Conservation (phyloP, 2,888 invertebrate genomes). For the Toxonevra muliebris region DNA sequence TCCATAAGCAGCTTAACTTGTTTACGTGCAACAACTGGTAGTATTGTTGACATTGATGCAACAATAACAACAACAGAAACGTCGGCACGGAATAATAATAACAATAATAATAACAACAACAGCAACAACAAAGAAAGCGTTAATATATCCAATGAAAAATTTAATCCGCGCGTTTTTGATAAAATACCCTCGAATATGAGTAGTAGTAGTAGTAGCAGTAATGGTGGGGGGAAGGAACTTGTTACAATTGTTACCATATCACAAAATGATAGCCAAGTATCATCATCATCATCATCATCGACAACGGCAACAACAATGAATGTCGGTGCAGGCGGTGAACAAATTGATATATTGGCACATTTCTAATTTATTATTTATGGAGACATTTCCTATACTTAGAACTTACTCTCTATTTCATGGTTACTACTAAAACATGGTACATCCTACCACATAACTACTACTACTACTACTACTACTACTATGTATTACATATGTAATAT, state of each 20-base stretch:
- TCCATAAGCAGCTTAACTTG: conserved; percentile 6
- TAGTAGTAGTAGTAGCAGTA: conserved; percentile 27
- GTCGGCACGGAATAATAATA: conserved; percentile 22
- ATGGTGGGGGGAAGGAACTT: conserved; percentile 56
- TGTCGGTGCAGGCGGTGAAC: conserved; percentile 46
- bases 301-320: too few species aligned
- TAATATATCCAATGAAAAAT: conserved; percentile 14
- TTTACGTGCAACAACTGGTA: conserved; percentile 2
- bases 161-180: conserved; percentile 37
- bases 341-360: conserved; percentile 65
- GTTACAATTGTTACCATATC: conserved; percentile 65
- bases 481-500: too few species aligned
- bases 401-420: too few species aligned
- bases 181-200: conserved; percentile 26
- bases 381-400: too few species aligned
- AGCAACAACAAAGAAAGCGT: conserved; percentile 18
- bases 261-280: conserved; percentile 38
- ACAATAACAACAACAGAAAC: conserved; percentile 21
- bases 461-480: too few species aligned
- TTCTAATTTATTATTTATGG: conserved; percentile 48
- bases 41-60: conserved; percentile 10
- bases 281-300: conserved; percentile 12
- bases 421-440: too few species aligned
- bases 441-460: too few species aligned
- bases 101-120: conserved; percentile 10